Evolutionary conservation across 64 coral and sea anemone species (phyloP), one percentile per base, ranked within the genome.

Genomic region (Stichodactyla mertensii): DNA sequence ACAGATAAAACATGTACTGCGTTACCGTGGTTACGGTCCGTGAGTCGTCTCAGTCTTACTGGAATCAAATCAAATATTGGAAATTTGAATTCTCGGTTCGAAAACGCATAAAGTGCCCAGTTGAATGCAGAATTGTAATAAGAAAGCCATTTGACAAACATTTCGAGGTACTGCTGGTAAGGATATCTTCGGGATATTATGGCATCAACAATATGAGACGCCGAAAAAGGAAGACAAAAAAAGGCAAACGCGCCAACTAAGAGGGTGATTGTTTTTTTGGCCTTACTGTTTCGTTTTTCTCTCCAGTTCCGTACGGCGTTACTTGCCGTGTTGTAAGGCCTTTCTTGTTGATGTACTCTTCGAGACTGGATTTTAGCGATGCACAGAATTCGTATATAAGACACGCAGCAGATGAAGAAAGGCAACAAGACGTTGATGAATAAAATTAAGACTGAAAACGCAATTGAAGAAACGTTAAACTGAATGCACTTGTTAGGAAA

Each of bases 31-130:
- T 26, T 11, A 31, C 69, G 69, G 8, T 74, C 12, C 4, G 4
- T 5, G 10, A 74, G 24, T 74, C 23, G n/a, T 31, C 69, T 74
- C 12, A 74, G 24, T 23, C 69, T 74, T 2, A 9, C 4, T 31
- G 69, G 69, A 74, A 74, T 74, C 24, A 74, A 26, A 27, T 23
- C 24, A 74, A 74, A 23, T 31, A 74, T 27, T 11, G n/a, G 69
- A 26, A 31, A 8, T 52, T 79, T 91, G 12, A 86, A 91, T 57
- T 86, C 89, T 62, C 23, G 12, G 53, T 87, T 91, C 7, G 85
- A 62, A 67, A 82, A 67, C 55, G 79, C 57, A 87, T 91, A 87
- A 10, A 91, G 60, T 7, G 84, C 89, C 89, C 89, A 91, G 77
- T 91, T 91, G 4, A 86, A 51, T 6, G 89, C 52, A 18, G 89